These are phyloP conservation scores for Leucophenga maculata DNA, from an alignment of 2,888 invertebrate genomes.

Conservation along the genomic window DNA sequence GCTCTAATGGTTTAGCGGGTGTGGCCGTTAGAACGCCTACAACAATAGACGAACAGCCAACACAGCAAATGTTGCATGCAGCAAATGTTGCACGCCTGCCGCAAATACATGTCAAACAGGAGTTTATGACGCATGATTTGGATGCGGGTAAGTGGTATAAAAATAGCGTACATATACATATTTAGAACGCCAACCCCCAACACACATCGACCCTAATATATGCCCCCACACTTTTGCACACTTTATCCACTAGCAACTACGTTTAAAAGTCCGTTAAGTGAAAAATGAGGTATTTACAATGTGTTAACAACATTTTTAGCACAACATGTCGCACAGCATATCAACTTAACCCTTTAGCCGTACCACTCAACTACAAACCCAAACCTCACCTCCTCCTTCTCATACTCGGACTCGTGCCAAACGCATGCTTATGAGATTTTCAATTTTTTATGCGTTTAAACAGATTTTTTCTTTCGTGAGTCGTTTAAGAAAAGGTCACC, in stretches of 20 bases:
- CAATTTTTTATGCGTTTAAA: conserved; percentile 67
- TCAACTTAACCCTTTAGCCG: conserved; percentile 11
- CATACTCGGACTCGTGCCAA: conserved; percentile 49
- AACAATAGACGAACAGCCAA: not conserved
- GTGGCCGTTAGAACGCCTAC: conserved; percentile 8
- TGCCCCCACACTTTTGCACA: not conserved
- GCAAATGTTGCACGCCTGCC: conserved; percentile 38
- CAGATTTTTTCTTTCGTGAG: conserved; percentile 61
- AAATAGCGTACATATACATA: too few relatives aligned
- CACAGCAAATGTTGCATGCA: conserved; percentile 39
- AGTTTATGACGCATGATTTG: conserved; percentile 52
- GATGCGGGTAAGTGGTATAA: conserved; percentile 37
- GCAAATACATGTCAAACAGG: conserved; percentile 63
- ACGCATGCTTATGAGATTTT: conserved; percentile 68
- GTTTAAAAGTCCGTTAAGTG: conserved; percentile 66
- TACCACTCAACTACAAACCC: not conserved
- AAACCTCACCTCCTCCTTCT: not conserved
- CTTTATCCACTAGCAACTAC: conserved; percentile 32
- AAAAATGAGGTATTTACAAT: conserved; percentile 69
- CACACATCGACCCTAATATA: too few relatives aligned
- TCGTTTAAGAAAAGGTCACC: not conserved
- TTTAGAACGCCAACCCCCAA: too few relatives aligned
- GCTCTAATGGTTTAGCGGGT: conserved; percentile 29
- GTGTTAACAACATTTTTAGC: conserved; percentile 66
- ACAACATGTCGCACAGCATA: conserved; percentile 27